Evolutionary conservation across 2,888 invertebrate species (phyloP), one percentile per base, ranked within the genome.

Genomic region (Colostygia pectinataria): DNA sequence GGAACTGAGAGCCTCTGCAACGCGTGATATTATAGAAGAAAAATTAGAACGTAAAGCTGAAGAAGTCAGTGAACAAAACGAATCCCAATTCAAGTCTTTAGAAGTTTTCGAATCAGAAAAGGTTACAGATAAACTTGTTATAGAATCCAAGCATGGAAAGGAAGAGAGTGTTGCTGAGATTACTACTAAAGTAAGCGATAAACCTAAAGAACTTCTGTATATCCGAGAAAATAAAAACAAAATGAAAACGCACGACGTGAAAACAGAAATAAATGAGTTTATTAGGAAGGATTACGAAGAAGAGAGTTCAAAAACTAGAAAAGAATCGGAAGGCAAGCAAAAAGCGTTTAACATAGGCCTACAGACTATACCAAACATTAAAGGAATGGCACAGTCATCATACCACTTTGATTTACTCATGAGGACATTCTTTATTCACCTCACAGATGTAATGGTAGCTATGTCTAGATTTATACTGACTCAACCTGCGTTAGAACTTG

Each of bases 391-490:
- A 0, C 76, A 83, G 36, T 78, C 81, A 2, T 78, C 80, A 0
- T 71, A 76, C 44, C 78, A 83, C 20, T 84, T 80, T 36, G 77
- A 86, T 53, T 66, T 85, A 25, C 59, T 90, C 7, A 58, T 90
- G 10, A 83, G 81, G 68, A 87, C 86, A 1, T 90, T 91, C 63
- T 85, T 90, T 41, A 73, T 89, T 18, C 87, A 90, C 59, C 59
- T 91, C 3, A 89, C 90, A 1, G 88, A 89, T 57, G 82, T 91
- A 0, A 89, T 91, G 87, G 83, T 90, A 4, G 83, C 83, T 9
- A 59, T 91, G 37, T 85, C 87, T 1, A 79, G 82, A 55, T 83
- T 81, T 59, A 74, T 88, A 50, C 57, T 83, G 29, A 65, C 71
- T 24, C 78, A 84, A 53, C 81, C 82, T 18, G 59, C 68, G 7